phyloP scores from a whole-genome alignment of 2,113 vertebrate genomes.

The Cromileptes altivelis region DNA sequence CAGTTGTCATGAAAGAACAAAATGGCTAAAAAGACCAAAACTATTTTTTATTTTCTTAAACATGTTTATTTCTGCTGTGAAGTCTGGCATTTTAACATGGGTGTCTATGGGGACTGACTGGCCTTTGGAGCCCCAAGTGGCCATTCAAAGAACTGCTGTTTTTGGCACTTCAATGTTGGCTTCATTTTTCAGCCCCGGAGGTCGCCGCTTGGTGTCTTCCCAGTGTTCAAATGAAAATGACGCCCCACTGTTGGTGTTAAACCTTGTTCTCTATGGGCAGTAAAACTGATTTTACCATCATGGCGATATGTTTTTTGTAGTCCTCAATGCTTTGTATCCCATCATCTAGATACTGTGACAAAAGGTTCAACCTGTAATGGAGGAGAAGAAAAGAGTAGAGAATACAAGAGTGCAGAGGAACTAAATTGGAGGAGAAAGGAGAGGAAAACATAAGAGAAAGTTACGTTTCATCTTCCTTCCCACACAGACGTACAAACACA shows the following conservation, averaged over 20 bases:
- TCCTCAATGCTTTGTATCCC: slow-evolving; percentile 50
- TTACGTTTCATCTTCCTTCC: slow-evolving; percentile 53
- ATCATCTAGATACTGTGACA: slow-evolving; percentile 41
- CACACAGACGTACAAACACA: slow-evolving; percentile 35
- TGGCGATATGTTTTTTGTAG: slow-evolving; percentile 27
- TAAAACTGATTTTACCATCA: slow-evolving; percentile 51
- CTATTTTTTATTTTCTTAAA: no score
- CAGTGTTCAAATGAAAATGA: no score
- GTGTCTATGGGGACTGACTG: no score
- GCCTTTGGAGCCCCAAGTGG: no score
- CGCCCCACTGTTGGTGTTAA: slow-evolving; percentile 21
- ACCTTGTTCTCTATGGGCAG: neutral
- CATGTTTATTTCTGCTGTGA: no score
- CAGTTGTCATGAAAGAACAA: no score
- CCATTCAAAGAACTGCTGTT: no score
- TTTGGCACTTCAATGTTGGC: no score
- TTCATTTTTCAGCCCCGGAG: no score
- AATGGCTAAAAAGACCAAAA: no score
- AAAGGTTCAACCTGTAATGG: slow-evolving; percentile 25
- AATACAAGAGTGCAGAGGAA: slow-evolving; percentile 24
- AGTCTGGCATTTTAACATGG: no score
- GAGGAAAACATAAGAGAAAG: neutral
- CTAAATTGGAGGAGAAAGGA: slow-evolving; percentile 24
- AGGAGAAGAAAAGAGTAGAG: neutral
- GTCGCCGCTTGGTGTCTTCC: no score